Evolutionary conservation across 2,888 invertebrate species (phyloP).

Genomic region (Acanthosoma haemorrhoidale): DNA sequence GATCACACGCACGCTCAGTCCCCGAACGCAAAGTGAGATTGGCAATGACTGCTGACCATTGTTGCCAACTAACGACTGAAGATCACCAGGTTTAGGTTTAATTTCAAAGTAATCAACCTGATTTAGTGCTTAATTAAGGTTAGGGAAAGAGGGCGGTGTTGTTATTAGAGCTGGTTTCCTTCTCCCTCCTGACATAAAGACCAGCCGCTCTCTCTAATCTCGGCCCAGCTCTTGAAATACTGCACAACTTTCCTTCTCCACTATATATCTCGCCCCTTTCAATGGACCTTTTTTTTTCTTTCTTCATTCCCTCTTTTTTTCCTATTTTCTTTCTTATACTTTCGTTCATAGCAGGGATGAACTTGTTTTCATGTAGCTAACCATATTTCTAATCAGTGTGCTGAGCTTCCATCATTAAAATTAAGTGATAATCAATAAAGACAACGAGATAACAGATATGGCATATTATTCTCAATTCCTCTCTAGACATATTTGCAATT

Average conservation of each 20-base stretch:
- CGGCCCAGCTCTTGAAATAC: constrained; percentile 15
- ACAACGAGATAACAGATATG: too few species aligned
- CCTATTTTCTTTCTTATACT: background rate
- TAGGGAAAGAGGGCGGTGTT: background rate
- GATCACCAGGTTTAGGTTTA: constrained; percentile 15
- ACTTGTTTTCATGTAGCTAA: constrained; percentile 1
- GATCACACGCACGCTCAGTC: too few species aligned
- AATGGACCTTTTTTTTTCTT: constrained; percentile 16
- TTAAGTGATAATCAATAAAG: too few species aligned
- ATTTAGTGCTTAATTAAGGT: constrained; percentile 31
- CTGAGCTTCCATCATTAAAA: too few species aligned
- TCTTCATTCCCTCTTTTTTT: constrained; percentile 9
- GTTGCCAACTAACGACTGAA: background rate
- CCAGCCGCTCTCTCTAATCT: constrained; percentile 28
- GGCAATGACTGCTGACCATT: too few species aligned
- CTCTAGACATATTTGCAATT: too few species aligned
- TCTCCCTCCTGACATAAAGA: constrained; percentile 13
- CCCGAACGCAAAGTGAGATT: too few species aligned
- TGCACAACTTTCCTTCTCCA: constrained; percentile 22
- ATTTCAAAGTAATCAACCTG: constrained; percentile 30
- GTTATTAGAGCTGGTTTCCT: background rate
- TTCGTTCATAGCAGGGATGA: background rate
- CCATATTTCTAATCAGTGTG: background rate
- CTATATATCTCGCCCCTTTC: constrained; percentile 24
- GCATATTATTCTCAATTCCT: too few species aligned